These are phyloP conservation scores for Idaea dimidiata DNA, from an alignment of 2,888 invertebrate genomes.

Conservation along the genomic window DNA sequence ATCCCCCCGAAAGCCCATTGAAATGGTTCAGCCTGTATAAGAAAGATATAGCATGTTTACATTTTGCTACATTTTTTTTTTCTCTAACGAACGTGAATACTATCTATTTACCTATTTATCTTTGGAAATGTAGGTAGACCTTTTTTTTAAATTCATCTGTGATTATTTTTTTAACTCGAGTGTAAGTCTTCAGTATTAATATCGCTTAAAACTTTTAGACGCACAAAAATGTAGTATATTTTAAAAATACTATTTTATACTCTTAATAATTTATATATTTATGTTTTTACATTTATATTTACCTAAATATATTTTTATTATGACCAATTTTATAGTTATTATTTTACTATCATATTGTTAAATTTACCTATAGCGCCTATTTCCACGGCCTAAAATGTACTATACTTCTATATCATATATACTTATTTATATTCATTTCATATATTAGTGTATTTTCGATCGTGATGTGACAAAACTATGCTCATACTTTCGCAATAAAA, in stretches of 20 bases:
- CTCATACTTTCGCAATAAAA: neutral
- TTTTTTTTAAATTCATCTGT: slow-evolving; percentile 17
- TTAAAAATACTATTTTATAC: neutral
- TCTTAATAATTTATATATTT: neutral
- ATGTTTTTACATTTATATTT: neutral
- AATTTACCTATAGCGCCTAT: neutral
- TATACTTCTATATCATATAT: neutral
- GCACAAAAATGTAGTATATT: neutral
- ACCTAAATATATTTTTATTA: too few relatives aligned
- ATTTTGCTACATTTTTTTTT: neutral
- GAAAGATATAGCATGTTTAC: neutral
- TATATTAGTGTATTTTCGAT: neutral
- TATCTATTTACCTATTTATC: neutral
- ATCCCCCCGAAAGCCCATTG: too few relatives aligned
- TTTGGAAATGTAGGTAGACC: neutral
- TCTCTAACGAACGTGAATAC: neutral
- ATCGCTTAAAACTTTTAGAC: slow-evolving; percentile 19
- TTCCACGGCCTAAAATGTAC: neutral
- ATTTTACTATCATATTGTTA: neutral
- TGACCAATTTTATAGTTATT: too few relatives aligned
- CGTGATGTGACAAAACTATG: neutral
- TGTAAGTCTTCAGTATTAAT: slow-evolving; percentile 24
- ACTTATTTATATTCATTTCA: neutral
- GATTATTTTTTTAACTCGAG: slow-evolving; percentile 17
- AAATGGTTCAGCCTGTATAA: too few relatives aligned